Evolutionary conservation across 2,113 vertebrate species (phyloP), one percentile per base, ranked within the genome.

Genomic region (Eurystomus gularis): DNA sequence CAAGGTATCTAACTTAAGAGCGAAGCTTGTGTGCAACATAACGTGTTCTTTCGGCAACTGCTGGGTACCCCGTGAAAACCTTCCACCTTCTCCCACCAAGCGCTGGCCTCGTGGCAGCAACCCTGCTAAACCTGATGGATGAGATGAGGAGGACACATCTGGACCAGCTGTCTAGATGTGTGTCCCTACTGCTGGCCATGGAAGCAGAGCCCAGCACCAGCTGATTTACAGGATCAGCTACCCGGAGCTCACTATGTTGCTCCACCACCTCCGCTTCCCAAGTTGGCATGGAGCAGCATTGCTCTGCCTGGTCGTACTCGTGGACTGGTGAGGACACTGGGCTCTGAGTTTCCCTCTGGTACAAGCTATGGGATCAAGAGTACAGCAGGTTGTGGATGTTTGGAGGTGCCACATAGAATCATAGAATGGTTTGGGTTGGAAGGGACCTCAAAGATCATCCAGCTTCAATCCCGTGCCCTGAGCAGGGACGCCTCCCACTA

Each of bases 31-130:
- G 49, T 5, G 19, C 1, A 1, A 39, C 6, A 40, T 3, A 46
- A 77, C 0, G 3, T 3, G 9, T 0, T 16, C 21, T 7, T 57
- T 28, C 79, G 49, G 71, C 0, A 2, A 42, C 17, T 16, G 39
- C n/a, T 55, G 55, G 21, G 37, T 5, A 58, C 19, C 58, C 69
- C 0, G 2, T 8, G 57, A 46, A 33, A 51, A 48, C 21, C 80
- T 58, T 31, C 79, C 58, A 11, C 58, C 33, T 69, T n/a, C 42
- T 60, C 37, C 58, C 25, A 23, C 7, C 16, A 3, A 14, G 23
- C 3, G 3, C 29, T n/a, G 46, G 29, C 57, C 37, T 29, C 2
- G 1, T 12, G 61, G 28, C 17, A 21, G 51, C 7, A 5, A 70
- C n/a, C 40, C 15, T 0, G 1, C 44, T 14, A 4, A 70, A 23